Percentiles rank a stretch among this genome's conserved stretches.
phyloP scores from a whole-genome alignment of 1,140 invertebrate genomes.

The Notospermus geniculatus region DNA sequence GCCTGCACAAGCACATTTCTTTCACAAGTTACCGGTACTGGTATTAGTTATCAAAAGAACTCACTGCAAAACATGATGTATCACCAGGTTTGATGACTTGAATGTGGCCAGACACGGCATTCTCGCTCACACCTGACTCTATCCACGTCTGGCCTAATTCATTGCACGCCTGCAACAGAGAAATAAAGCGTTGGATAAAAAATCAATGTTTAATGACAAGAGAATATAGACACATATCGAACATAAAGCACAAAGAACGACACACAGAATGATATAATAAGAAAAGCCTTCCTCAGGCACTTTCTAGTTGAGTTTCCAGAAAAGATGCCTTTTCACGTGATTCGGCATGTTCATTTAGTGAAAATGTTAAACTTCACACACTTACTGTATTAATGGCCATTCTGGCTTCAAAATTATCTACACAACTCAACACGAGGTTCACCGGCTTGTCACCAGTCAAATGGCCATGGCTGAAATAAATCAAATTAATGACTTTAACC shows the following conservation, averaged over 20 bases:
- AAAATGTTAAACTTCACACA: no score
- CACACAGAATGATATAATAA: no score
- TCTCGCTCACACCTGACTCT: constrained; percentile 99
- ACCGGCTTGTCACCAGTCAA: constrained; percentile 68
- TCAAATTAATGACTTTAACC: no score
- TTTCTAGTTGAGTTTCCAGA: no score
- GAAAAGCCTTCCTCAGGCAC: no score
- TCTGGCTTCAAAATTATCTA: constrained; percentile 98
- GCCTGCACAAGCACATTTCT: no score
- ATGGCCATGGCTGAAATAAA: constrained; percentile 65
- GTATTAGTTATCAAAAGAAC: no score
- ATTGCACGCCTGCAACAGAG: constrained; percentile 77
- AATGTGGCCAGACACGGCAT: constrained; percentile 98
- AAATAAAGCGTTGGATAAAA: constrained; percentile 2
- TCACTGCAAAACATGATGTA: constrained; percentile 95
- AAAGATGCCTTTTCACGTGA: no score
- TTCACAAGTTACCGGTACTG: no score
- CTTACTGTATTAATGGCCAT: constrained; percentile 90
- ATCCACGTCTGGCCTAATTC: constrained; percentile 93
- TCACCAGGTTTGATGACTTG: constrained; percentile 95
- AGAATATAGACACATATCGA: neutral
- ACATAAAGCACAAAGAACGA: no score
- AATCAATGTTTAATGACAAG: neutral
- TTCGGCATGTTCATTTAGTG: no score
- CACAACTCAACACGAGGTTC: constrained; percentile 94